Evolutionary conservation across 2,113 vertebrate species (phyloP), one percentile per base, ranked within the genome.

Genomic region (Oryzias melastigma): DNA sequence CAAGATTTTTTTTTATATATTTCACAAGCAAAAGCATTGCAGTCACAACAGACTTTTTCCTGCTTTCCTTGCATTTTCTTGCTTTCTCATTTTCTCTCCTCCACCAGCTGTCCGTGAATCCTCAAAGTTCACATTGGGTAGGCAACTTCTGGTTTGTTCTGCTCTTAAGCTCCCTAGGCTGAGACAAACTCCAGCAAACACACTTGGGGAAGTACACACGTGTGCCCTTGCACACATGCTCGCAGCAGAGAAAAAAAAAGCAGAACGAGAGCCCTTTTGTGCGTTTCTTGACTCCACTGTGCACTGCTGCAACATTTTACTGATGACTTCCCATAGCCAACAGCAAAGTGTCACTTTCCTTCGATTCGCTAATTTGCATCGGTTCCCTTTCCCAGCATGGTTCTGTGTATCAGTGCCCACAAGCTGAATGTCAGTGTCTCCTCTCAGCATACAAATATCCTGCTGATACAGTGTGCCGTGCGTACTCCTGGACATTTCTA

Each of bases 331-430:
- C 68, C 43, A 79, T 79, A 74, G 83, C 86, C 77, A 67, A 76
- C 80, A 84, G 86, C 84, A 81, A 83, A 67, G 82, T 85, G 83
- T 86, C 78, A 75, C 83, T 81, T 83, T 82, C 72, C 78, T 86
- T 85, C 74, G 70, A 80, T 85, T 87, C 62, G 65, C 82, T 89
- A 68, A 88, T 89, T 87, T 87, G 77, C 85, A 82, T 85, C 58
- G 65, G 82, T 77, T 82, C 80, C 83, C 68, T 75, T 71, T 82
- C 78, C 64, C 80, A 75, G 78, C 62, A n/a, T 76, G 80, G 71
- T 72, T 71, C 82, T 62, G 77, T 63, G 63, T 81, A 76, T 79
- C 75, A 27, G 65, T 77, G 73, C 72, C 81, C 81, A 85, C 83
- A 62, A 82, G 86, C 85, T 86, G 75, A 85, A 83, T 82, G 77